Conservation (phyloP, 2,888 invertebrate species). For the Euplagia quadripunctaria region DNA sequence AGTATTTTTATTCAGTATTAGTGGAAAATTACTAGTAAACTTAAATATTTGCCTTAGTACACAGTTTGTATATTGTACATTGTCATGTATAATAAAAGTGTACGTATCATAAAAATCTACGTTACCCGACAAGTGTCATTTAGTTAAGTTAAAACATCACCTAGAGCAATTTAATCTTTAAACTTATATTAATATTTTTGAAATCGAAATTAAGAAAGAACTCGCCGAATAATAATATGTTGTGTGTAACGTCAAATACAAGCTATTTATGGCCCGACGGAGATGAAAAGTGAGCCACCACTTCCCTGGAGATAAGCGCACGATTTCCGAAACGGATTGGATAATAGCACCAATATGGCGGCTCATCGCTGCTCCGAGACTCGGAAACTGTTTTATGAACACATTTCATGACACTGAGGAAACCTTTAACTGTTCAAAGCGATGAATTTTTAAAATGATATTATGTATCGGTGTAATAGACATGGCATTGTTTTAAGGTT, state of each 20-base stretch:
- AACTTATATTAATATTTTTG: background rate
- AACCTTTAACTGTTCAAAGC: constrained; percentile 1
- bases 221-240: background rate
- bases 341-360: constrained; percentile 27
- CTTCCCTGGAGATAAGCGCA: constrained; percentile 47
- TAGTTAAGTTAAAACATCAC: too few relatives aligned
- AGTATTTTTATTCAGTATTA: too few relatives aligned
- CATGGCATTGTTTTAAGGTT: background rate
- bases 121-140: too few relatives aligned
- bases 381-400: constrained; percentile 13
- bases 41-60: too few relatives aligned
- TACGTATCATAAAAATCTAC: too few relatives aligned
- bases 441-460: background rate
- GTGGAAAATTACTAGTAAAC: too few relatives aligned
- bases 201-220: background rate
- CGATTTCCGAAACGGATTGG: constrained; percentile 51
- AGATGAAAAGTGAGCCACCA: constrained; percentile 39
- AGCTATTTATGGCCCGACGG: constrained; percentile 37
- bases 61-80: too few relatives aligned
- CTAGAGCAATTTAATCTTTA: background rate
- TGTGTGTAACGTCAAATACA: constrained; percentile 1
- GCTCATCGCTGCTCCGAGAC: background rate
- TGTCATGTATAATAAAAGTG: too few relatives aligned
- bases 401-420: background rate
- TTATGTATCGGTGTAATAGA: background rate